A percentile compares a stretch with the other conserved stretches of the same genome.
Conservation (phyloP, 2,113 vertebrate genomes). For the Odontesthes bonariensis region DNA sequence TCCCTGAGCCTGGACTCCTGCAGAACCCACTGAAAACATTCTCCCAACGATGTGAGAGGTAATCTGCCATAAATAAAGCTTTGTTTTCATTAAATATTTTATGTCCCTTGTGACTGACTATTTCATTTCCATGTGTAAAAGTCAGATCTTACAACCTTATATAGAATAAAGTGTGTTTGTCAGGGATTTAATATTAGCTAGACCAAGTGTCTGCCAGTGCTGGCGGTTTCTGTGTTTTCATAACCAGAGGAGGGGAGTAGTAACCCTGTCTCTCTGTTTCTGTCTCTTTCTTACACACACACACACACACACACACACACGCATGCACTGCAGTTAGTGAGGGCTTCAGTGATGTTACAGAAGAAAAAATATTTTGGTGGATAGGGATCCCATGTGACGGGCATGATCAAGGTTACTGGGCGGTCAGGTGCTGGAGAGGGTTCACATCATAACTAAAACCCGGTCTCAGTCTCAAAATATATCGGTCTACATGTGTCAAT, state of each 20-base stretch:
- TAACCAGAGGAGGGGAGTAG: constrained; percentile 59
- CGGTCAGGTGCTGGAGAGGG: constrained; percentile 28
- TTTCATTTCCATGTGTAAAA: constrained; percentile 38
- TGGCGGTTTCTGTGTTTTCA: constrained; percentile 62
- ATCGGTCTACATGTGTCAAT: no score
- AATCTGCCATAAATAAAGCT: constrained; percentile 40
- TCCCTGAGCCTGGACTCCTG: constrained; percentile 42
- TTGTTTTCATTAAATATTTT: constrained; percentile 46
- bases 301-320: not conserved
- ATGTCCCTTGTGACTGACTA: constrained; percentile 40
- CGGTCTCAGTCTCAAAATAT: no score
- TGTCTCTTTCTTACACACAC: constrained; percentile 13
- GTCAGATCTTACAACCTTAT: constrained; percentile 27
- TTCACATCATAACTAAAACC: not conserved
- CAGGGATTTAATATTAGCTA: constrained; percentile 62
- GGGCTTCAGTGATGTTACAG: constrained; percentile 9
- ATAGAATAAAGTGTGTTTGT: constrained; percentile 57
- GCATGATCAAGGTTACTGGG: constrained; percentile 27
- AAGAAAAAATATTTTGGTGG: constrained; percentile 20
- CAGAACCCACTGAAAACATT: constrained; percentile 51
- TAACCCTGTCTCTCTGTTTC: constrained; percentile 37
- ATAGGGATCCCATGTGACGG: constrained; percentile 27
- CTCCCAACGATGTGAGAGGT: constrained; percentile 33
- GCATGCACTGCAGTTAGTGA: not conserved
- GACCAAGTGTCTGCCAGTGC: constrained; percentile 53